Conservation (phyloP, 2,888 invertebrate genomes). For the Apodemia duryi region DNA sequence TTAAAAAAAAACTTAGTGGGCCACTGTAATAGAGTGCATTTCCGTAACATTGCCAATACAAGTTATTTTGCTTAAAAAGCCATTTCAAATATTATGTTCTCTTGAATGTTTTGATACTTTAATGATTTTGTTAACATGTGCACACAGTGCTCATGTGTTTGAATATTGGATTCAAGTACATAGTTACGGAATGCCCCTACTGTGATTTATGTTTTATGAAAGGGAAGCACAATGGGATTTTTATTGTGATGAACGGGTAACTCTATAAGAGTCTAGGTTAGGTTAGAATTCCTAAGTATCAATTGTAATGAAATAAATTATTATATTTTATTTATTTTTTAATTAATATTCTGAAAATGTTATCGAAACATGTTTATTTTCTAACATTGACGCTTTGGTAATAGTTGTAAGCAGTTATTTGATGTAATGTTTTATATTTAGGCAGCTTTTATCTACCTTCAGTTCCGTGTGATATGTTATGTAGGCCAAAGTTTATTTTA, state of each 20-base stretch:
- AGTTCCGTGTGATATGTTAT: slow-evolving; percentile 48
- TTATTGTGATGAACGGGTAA: slow-evolving; percentile 50
- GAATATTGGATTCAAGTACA: background rate
- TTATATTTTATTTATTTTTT: slow-evolving; percentile 19
- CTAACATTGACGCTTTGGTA: background rate
- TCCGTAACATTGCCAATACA: background rate
- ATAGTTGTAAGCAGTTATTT: slow-evolving; percentile 2
- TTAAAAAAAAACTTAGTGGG: background rate
- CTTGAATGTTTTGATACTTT: background rate
- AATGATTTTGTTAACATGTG: background rate
- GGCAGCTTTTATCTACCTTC: slow-evolving; percentile 15
- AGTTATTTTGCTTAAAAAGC: background rate
- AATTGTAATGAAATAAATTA: slow-evolving; percentile 15
- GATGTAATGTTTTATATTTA: background rate
- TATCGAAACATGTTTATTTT: slow-evolving; percentile 8
- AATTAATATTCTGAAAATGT: slow-evolving; percentile 12
- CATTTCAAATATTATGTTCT: background rate
- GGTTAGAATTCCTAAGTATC: slow-evolving; percentile 21
- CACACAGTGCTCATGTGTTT: background rate
- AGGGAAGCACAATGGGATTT: slow-evolving; percentile 23
- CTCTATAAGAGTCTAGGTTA: slow-evolving; percentile 26
- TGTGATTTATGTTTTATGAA: slow-evolving; percentile 1
- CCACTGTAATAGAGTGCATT: slow-evolving; percentile 1
- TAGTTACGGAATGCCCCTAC: slow-evolving; percentile 3
- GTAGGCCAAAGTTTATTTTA: slow-evolving; percentile 67